These are phyloP conservation scores for Pherbina coryleti DNA, from an alignment of 2,888 invertebrate species.

Conservation along the genomic window DNA sequence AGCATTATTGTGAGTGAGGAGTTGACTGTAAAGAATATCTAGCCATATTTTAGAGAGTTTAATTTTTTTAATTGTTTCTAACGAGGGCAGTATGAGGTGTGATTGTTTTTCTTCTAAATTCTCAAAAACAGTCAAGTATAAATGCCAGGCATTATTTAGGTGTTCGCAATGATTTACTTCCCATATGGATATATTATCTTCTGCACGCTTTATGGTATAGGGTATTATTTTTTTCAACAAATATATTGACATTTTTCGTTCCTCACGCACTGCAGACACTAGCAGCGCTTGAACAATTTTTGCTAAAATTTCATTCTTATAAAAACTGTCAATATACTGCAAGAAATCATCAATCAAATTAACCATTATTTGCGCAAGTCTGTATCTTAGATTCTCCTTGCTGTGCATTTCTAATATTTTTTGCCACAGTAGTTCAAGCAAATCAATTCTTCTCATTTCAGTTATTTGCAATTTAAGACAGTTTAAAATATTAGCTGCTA, in stretches of 20 bases:
- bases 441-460: constrained; percentile 52
- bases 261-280: constrained; percentile 52
- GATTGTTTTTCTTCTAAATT: constrained; percentile 66
- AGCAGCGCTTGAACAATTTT: constrained; percentile 52
- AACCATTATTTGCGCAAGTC: constrained; percentile 55
- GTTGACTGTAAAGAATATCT: constrained; percentile 54
- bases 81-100: constrained; percentile 64
- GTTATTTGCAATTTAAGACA: constrained; percentile 56
- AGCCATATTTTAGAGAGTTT: constrained; percentile 48
- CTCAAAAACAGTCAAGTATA: constrained; percentile 61
- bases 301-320: constrained; percentile 47
- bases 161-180: constrained; percentile 16
- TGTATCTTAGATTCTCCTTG: constrained; percentile 35
- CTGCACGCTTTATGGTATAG: background rate
- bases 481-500: constrained; percentile 54
- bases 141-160: constrained; percentile 52
- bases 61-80: constrained; percentile 49
- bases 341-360: constrained; percentile 57
- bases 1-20: constrained; percentile 60
- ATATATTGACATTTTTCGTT: constrained; percentile 58
- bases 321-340: constrained; percentile 45
- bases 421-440: constrained; percentile 54
- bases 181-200: constrained; percentile 25
- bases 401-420: constrained; percentile 43
- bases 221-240: constrained; percentile 53